Conservation (phyloP, 2,113 vertebrate species). For the Vireo altiloquus region DNA sequence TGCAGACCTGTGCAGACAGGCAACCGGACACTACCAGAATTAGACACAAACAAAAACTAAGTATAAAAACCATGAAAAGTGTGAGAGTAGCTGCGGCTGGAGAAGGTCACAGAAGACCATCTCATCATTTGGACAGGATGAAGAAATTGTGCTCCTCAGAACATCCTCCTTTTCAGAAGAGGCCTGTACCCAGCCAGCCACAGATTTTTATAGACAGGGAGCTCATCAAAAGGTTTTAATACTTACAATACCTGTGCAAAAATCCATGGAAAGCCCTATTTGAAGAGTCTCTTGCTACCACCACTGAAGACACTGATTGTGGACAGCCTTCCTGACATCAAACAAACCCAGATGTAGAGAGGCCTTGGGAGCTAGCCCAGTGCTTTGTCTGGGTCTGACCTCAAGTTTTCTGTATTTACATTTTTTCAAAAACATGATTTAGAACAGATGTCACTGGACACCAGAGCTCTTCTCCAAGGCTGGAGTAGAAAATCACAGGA, state of each 20-base stretch:
- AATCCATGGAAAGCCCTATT: not conserved
- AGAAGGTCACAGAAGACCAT: not conserved
- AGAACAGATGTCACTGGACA: slow-evolving; percentile 50
- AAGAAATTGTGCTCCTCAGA: not conserved
- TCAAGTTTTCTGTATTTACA: slow-evolving; percentile 39
- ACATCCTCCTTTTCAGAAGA: not conserved
- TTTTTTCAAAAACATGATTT: slow-evolving; percentile 40
- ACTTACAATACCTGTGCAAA: not conserved
- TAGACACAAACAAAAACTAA: not conserved
- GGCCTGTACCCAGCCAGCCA: not conserved
- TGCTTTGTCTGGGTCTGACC: slow-evolving; percentile 28
- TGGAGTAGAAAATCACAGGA: slow-evolving; percentile 23
- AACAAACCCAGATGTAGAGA: slow-evolving; percentile 22
- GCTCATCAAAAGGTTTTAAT: not conserved
- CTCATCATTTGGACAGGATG: not conserved
- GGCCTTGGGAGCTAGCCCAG: slow-evolving; percentile 16
- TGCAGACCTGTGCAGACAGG: not conserved
- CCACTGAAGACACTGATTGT: not conserved
- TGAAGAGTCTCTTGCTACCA: not conserved
- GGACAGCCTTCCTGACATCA: slow-evolving; percentile 16
- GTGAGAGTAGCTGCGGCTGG: not conserved
- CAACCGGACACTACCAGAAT: not conserved
- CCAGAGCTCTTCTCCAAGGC: not conserved
- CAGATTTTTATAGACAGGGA: not conserved
- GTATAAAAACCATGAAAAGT: not conserved